Percentiles rank a stretch among this genome's conserved stretches.
phyloP scores from a whole-genome alignment of 2,113 vertebrate genomes.

The Syngnathus scovelli region DNA sequence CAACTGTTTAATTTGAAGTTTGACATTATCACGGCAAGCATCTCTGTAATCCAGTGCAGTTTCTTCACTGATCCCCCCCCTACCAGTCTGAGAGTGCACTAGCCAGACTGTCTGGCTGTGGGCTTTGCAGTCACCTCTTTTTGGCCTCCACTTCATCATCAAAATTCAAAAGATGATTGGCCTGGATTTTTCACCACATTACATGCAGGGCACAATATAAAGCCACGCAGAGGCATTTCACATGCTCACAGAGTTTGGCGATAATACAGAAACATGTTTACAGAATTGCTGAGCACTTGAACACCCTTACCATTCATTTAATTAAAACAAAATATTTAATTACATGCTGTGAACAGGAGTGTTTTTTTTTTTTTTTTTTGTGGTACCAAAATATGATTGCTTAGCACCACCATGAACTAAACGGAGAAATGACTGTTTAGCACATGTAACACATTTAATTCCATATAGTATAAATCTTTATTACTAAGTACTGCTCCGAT shows the following conservation, averaged over 20 bases:
- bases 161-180: constrained; percentile 48
- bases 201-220: constrained; percentile 33
- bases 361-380: constrained; percentile 9
- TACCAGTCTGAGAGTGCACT: no score
- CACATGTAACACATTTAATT: no score
- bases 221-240: constrained; percentile 50
- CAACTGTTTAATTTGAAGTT: constrained; percentile 36
- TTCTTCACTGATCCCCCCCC: constrained; percentile 37
- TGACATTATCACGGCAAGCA: constrained; percentile 24
- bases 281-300: constrained; percentile 50
- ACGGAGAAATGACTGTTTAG: no score
- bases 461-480: no score
- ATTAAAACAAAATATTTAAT: constrained; percentile 75
- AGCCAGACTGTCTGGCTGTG: constrained; percentile 23
- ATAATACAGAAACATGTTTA: constrained; percentile 54
- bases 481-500: no score
- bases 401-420: no score
- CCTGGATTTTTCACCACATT: constrained; percentile 46
- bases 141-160: constrained; percentile 20
- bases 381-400: no score
- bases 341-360: constrained; percentile 56
- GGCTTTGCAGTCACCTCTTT: constrained; percentile 23
- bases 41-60: constrained; percentile 43
- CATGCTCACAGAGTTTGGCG: constrained; percentile 51
- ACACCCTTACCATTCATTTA: constrained; percentile 67